phyloP scores from a whole-genome alignment of 2,797 vertebrate genomes.

The Chiloscyllium punctatum region DNA sequence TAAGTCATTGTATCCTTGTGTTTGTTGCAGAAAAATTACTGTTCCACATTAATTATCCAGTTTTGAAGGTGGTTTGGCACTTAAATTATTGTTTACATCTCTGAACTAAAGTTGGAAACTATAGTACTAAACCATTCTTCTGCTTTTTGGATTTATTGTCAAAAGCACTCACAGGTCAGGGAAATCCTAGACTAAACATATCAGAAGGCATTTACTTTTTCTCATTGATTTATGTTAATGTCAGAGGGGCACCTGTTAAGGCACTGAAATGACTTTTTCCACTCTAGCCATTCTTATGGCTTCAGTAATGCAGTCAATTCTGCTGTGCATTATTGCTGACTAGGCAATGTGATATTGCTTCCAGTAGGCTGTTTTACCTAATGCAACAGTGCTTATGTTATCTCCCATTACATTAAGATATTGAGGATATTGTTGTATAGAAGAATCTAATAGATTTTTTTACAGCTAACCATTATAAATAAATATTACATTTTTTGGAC shows the following conservation, averaged over 20 bases:
- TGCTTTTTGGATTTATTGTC: background rate
- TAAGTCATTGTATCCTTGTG: background rate
- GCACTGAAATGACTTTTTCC: background rate
- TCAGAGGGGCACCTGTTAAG: background rate
- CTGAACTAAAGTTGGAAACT: background rate
- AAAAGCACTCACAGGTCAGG: background rate
- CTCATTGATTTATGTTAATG: background rate
- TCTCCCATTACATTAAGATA: too few relatives aligned
- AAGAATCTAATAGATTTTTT: too few relatives aligned
- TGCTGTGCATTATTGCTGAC: background rate
- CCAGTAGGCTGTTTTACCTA: too few relatives aligned
- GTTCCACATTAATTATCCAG: background rate
- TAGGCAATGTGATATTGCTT: too few relatives aligned
- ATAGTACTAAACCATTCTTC: background rate
- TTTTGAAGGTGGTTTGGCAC: background rate
- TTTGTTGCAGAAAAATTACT: background rate
- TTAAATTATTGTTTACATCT: background rate
- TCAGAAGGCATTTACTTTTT: background rate
- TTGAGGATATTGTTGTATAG: too few relatives aligned
- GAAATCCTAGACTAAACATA: background rate
- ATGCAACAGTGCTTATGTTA: too few relatives aligned
- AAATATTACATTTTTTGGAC: too few relatives aligned
- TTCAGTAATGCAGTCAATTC: background rate
- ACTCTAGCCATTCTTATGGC: background rate
- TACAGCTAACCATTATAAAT: too few relatives aligned